Base-by-base conservation (phyloP, 2,888 invertebrate genomes). In the Phengaris arion region DNA sequence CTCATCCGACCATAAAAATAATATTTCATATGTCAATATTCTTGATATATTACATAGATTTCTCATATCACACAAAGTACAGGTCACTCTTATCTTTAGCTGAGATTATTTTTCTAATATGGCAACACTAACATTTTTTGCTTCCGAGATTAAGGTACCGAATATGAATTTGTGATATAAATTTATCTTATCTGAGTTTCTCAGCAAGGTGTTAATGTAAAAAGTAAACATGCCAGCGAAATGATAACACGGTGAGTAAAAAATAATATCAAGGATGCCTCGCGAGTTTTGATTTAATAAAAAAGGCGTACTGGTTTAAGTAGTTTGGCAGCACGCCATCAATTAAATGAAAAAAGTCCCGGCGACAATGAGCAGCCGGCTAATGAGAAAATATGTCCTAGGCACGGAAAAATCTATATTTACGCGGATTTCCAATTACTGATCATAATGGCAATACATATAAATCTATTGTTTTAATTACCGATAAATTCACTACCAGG, bases 181-280 rank as follows among this genome's bases (percentile, higher is more conserved):
- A 84, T 86, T 89, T 80, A 90, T 91, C 91, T 91, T 91, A 92
- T 91, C 91, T 48, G 48, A 45, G 74, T n/a, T n/a, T 70, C 55
- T 69, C 54, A 48, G 57, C 57, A 57, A 69, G 68, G 75, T 57
- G 52, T 70, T 70, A 73, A 46, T 74, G 75, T 59, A 54, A 74
- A 68, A 79, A 81, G 83, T 82, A 81, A 85, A 75, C 70, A 75
- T 48, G 54, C 46, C 15, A 54, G 52, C 12, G 22, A 51, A 70
- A 70, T 35, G 64, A 54, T 45, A 55, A 46, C 45, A 15, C 68
- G 46, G n/a, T 35, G 45, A 5, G 68, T 55, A 6, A 57, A 57
- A 55, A 15, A 55, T 74, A 45, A 35, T 55, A 59, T 59, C 69
- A 48, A 48, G 69, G n/a, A 69, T 69, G 46, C 69, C 8, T 57